Base-by-base conservation (phyloP, 2,888 invertebrate genomes). In the Myopa tessellatipennis region DNA sequence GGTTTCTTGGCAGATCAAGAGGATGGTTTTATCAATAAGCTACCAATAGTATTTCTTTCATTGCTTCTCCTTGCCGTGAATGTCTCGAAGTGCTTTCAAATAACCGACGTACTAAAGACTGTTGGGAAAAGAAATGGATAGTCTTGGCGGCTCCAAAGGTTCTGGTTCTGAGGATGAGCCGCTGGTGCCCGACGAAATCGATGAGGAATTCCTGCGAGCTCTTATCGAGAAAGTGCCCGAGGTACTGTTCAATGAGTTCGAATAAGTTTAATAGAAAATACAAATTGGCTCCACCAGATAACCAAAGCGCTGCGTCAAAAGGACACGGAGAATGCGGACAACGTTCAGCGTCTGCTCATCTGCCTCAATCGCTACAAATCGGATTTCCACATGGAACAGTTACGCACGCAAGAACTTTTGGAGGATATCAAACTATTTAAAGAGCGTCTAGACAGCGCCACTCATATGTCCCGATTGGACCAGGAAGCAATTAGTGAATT, bases 101-200 rank as follows among this genome's bases (percentile, higher is more conserved):
- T 26, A 1, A 26, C 1, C 26, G 26, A 26, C 26, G 26, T 26
- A 26, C 26, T 26, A 26, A 26, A 26, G 26, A 4, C 18, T 4
- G 8, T 26, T 52, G 26, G 36, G 18, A 70, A 5, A 58, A 61
- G 78, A 73, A 67, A 79, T 65, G 78, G 80, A 78, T 18, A 82
- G 83, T 71, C 26, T 26, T 0, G 81, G 77, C 6, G 83, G 78
- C 67, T 87, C 87, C 3, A 87, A 87, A 77, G 85, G 88, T 85
- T 74, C 89, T 0, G 89, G 86, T 8, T 88, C 88, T 12, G 89
- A 89, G 77, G 89, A 89, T 80, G 89, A 89, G 79, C 88, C 88
- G 3, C 76, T 89, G 69, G 88, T 89, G 36, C 89, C 89, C 8
- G 87, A 88, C 60, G 83, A 86, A 26, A 88, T 89, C 34, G 88